Conservation (phyloP, 2,888 invertebrate genomes). For the Mesodorylaimus sp. region DNA sequence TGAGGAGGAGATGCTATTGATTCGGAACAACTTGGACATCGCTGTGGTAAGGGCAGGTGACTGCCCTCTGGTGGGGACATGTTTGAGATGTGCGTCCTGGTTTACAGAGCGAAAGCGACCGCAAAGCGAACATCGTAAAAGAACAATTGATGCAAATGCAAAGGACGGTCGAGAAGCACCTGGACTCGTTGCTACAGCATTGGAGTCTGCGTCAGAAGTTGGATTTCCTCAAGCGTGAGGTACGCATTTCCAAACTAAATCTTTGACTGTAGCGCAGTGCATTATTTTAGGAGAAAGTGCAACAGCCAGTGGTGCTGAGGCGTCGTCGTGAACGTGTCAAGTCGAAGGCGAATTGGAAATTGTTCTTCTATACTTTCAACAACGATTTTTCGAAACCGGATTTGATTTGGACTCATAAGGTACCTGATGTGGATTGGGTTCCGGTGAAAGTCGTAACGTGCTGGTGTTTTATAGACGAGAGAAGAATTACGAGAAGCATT, state of each 20-base stretch:
- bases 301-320: constrained; percentile 67
- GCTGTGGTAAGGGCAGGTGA: constrained; percentile 46
- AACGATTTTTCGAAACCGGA: constrained; percentile 84
- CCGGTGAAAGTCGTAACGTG: neutral
- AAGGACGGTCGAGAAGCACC: constrained; percentile 32
- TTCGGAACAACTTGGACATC: constrained; percentile 77
- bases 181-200: constrained; percentile 36
- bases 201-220: constrained; percentile 36
- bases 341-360: constrained; percentile 67
- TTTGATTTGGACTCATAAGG: constrained; percentile 96
- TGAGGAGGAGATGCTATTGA: constrained; percentile 37
- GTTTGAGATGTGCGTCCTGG: no score
- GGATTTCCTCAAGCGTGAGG: constrained; percentile 25
- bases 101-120: constrained; percentile 7
- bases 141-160: constrained; percentile 14
- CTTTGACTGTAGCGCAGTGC: neutral
- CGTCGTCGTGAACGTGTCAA: constrained; percentile 71
- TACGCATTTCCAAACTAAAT: constrained; percentile 2
- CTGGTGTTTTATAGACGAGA: constrained; percentile 50
- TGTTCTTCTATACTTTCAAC: constrained; percentile 85
- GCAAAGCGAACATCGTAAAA: neutral
- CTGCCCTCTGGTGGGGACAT: neutral
- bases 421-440: constrained; percentile 29
- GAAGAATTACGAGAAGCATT: constrained; percentile 79
- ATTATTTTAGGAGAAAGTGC: constrained; percentile 18